Base-by-base conservation (phyloP, 1,140 invertebrate genomes). In the Pinna nobilis region DNA sequence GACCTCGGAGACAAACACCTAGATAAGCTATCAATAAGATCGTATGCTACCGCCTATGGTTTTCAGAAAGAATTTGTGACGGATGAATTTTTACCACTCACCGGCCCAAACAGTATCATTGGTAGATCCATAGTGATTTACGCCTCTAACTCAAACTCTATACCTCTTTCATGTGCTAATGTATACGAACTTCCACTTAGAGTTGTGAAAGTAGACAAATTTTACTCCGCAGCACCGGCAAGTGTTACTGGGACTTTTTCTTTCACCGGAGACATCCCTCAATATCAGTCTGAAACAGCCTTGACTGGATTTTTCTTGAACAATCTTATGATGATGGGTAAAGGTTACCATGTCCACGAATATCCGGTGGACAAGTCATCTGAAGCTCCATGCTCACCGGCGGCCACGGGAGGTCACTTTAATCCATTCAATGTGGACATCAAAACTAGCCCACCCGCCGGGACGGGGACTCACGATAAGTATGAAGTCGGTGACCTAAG, bases 61-160 rank as follows among this genome's bases (percentile, higher is more conserved):
- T n/a, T n/a, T n/a, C n/a, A n/a, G n/a, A 95, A 98, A 66, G 92
- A 94, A 76, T 85, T 84, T 0, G n/a, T n/a, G 3, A 95, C 94
- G 0, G 96, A 97, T 86, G 68, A 80, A 0, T 89, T 93, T 82
- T 83, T 98, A 25, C 93, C 95, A 4, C 88, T 99, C 3, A 92
- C 92, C 9, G 97, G 97, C 15, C 90, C 91, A n/a, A 88, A 92
- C 74, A 92, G 92, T 60, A 92, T 98, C 74, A 83, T 97, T 72
- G 94, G 94, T 15, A 94, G 93, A 83, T 96, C 96, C 23, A 86
- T 99, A 35, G 94, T 97, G 0, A 93, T 98, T 50, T 95, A 95
- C 79, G 96, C 96, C 87, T 95, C 97, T 83, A 91, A 94, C 84
- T 95, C 95, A 0, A 90, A 96, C 70, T 96, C 95, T 13, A 94